These are phyloP conservation scores for Ctena decussata DNA, from an alignment of 2,888 invertebrate genomes.

Conservation along the genomic window DNA sequence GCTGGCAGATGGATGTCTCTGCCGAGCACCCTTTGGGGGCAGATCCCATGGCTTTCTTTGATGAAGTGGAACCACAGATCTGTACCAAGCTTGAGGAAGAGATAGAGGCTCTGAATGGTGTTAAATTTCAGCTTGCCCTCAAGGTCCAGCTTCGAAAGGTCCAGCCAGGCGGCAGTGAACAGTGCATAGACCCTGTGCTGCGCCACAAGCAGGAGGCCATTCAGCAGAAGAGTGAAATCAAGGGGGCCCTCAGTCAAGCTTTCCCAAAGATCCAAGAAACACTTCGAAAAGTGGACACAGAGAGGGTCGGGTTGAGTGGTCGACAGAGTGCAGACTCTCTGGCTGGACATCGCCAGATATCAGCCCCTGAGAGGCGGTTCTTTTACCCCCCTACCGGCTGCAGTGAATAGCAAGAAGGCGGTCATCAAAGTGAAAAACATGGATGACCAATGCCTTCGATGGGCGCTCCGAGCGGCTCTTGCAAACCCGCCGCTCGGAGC, in stretches of 20 bases:
- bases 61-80: too few species aligned
- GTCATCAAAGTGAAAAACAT: background rate
- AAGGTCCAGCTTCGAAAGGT: slow-evolving; percentile 22
- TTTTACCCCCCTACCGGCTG: too few species aligned
- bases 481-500: too few species aligned
- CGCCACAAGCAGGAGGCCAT: slow-evolving; percentile 21
- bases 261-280: background rate
- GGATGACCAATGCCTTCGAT: background rate
- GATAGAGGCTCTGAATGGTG: background rate
- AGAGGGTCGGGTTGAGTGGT: slow-evolving; percentile 34
- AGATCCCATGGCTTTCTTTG: background rate
- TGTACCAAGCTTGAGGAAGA: background rate
- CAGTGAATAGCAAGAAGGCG: background rate
- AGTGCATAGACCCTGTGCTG: slow-evolving; percentile 3
- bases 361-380: too few species aligned
- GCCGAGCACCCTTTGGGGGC: background rate
- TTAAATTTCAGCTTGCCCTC: background rate
- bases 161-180: too few species aligned
- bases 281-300: slow-evolving; percentile 23
- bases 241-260: background rate
- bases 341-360: too few species aligned
- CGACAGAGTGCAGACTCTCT: slow-evolving; percentile 4
- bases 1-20: background rate
- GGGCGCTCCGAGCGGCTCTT: background rate
- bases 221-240: slow-evolving; percentile 2